Conservation (phyloP, 2,888 invertebrate genomes). For the Ariolimax columbianus region DNA sequence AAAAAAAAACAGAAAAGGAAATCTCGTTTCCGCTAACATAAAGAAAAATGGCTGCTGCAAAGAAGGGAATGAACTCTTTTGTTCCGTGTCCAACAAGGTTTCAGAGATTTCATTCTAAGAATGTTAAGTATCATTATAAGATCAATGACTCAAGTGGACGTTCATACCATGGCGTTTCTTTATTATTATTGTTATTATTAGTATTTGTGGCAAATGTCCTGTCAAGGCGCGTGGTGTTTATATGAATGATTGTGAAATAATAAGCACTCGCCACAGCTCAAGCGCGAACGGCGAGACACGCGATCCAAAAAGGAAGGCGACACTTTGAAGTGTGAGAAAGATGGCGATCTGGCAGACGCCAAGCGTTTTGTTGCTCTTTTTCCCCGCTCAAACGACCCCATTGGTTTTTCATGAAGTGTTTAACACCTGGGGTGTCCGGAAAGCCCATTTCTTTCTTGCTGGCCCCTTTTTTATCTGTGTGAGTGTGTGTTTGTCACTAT, state of each 20-base stretch:
- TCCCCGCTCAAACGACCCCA: neutral
- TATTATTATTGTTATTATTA: constrained; percentile 4
- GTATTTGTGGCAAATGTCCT: neutral
- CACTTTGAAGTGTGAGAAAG: constrained; percentile 7
- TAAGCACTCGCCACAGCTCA: constrained; percentile 18
- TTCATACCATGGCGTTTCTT: no score
- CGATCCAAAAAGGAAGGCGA: constrained; percentile 5
- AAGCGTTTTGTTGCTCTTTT: constrained; percentile 15
- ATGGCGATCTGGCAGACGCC: neutral
- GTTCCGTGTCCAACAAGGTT: neutral
- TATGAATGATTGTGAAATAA: constrained; percentile 35
- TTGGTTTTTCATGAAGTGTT: constrained; percentile 18
- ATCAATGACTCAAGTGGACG: neutral
- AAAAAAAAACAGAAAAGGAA: neutral
- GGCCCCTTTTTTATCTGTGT: no score
- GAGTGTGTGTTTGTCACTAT: neutral
- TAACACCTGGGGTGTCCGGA: constrained; percentile 33
- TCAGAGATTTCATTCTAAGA: neutral
- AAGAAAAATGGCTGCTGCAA: neutral
- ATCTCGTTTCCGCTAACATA: no score
- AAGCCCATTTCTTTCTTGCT: constrained; percentile 30
- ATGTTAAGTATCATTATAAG: neutral
- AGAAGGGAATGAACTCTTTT: neutral
- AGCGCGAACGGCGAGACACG: constrained; percentile 17
- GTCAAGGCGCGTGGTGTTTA: constrained; percentile 29